Conservation (phyloP, 2,113 vertebrate species). For the Grus americana region DNA sequence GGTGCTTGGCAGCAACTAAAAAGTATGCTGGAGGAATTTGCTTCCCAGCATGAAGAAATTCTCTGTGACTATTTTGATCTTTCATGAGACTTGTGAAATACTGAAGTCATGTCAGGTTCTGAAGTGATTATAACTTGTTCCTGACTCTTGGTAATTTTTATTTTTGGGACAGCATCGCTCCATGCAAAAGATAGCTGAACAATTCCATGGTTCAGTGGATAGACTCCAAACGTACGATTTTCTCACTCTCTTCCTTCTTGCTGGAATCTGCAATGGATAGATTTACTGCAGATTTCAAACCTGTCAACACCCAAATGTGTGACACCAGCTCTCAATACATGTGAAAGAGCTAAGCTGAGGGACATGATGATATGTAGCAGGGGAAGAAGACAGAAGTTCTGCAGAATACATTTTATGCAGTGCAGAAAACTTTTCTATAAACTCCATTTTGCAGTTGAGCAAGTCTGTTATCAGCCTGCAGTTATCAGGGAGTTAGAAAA, state of each 20-base stretch:
- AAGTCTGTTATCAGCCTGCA: constrained; percentile 14
- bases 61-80: neutral
- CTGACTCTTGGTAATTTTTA: neutral
- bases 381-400: neutral
- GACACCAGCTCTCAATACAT: constrained; percentile 37
- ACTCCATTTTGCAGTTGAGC: constrained; percentile 27
- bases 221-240: neutral
- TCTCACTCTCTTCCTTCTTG: constrained; percentile 15
- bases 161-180: neutral
- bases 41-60: neutral
- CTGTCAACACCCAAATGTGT: constrained; percentile 49
- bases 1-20: neutral
- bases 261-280: neutral
- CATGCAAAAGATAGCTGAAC: neutral
- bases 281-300: constrained; percentile 40
- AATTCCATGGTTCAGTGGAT: neutral
- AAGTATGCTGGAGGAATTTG: neutral
- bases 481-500: neutral
- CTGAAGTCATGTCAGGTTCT: neutral
- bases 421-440: constrained; percentile 8
- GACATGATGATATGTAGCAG: neutral
- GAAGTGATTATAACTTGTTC: neutral
- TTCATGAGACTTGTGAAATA: neutral
- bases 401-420: neutral
- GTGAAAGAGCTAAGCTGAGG: constrained; percentile 33